phyloP scores from a whole-genome alignment of 1,140 invertebrate genomes.

The Popillia japonica region DNA sequence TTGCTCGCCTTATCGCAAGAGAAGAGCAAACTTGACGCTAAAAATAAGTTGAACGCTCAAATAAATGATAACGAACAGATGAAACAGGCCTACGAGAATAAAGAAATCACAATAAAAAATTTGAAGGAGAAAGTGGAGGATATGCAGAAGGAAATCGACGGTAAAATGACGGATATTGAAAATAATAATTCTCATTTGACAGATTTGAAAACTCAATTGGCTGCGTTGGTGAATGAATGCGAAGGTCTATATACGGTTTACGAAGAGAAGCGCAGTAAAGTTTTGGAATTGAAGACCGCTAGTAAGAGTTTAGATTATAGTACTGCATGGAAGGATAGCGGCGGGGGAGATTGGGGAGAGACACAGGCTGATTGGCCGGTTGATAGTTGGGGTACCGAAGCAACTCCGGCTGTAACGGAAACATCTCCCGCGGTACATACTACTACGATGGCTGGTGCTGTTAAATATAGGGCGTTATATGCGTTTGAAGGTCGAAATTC shows the following conservation, averaged over 20 bases:
- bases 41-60: conserved; percentile 69
- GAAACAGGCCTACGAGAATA: conserved; percentile 78
- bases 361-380: conserved; percentile 62
- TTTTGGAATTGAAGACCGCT: conserved; percentile 66
- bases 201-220: conserved; percentile 68
- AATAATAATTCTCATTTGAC: conserved; percentile 81
- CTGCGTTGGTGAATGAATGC: conserved; percentile 64
- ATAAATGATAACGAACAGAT: conserved; percentile 65
- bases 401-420: conserved; percentile 44
- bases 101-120: conserved; percentile 86
- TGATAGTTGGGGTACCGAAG: conserved; percentile 59
- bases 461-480: conserved; percentile 89
- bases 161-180: conserved; percentile 83
- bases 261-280: conserved; percentile 64
- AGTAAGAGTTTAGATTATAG: conserved; percentile 57
- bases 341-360: conserved; percentile 59
- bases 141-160: conserved; percentile 72
- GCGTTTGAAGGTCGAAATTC: conserved; percentile 91
- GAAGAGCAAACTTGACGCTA: conserved; percentile 82
- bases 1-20: conserved; percentile 83
- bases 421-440: conserved; percentile 53
- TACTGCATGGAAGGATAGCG: conserved; percentile 55
- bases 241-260: conserved; percentile 69
- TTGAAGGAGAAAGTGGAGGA: conserved; percentile 71
- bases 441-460: conserved; percentile 62